Evolutionary conservation across 2,888 invertebrate genomes (phyloP).

Genomic region (Boloria euphrosyne): DNA sequence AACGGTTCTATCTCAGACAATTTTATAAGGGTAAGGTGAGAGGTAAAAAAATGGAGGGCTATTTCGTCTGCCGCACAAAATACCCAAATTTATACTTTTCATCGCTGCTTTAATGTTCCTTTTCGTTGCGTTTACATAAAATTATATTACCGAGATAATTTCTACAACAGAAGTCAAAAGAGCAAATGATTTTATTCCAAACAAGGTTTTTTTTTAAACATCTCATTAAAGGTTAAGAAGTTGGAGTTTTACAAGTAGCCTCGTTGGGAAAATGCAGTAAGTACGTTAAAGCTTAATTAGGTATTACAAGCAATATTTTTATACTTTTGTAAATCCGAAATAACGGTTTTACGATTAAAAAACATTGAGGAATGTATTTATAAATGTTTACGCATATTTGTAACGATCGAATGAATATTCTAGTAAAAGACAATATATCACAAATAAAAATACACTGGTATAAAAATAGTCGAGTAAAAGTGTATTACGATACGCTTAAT

Average conservation of each 20-base stretch:
- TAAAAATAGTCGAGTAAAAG: neutral
- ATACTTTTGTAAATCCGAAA: conserved; percentile 15
- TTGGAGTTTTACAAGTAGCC: conserved; percentile 27
- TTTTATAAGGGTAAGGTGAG: conserved; percentile 39
- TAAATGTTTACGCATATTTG: no score
- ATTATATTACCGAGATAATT: conserved; percentile 38
- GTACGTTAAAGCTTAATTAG: conserved; percentile 29
- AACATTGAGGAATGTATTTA: neutral
- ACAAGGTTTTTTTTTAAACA: conserved; percentile 29
- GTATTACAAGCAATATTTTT: conserved; percentile 11
- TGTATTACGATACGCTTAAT: conserved; percentile 15
- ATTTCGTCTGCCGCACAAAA: conserved; percentile 41
- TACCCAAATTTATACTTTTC: conserved; percentile 45
- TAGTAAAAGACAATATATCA: no score
- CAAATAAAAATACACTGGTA: neutral
- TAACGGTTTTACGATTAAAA: neutral
- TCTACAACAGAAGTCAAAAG: conserved; percentile 36
- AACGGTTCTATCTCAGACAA: conserved; percentile 40
- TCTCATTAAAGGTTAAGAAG: conserved; percentile 32
- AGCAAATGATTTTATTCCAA: conserved; percentile 34
- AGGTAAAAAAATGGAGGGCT: conserved; percentile 44
- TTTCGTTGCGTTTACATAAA: conserved; percentile 39
- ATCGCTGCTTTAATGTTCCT: conserved; percentile 38
- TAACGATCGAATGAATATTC: no score
- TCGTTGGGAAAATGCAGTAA: conserved; percentile 25